Base-by-base conservation (phyloP, 2,888 invertebrate genomes). In the Muscina levida region DNA sequence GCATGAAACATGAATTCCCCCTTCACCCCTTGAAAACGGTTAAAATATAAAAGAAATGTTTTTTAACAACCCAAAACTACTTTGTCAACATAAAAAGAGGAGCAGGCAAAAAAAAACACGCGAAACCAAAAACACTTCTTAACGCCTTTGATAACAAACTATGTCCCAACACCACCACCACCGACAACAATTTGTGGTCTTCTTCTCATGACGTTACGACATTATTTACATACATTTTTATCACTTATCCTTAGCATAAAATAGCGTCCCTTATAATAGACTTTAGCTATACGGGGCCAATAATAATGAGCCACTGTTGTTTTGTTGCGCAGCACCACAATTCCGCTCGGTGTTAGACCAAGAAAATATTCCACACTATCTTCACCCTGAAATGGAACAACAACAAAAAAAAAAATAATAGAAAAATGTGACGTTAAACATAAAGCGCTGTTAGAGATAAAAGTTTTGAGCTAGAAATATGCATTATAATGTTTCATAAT, bases 291-390 rank as follows among this genome's bases (percentile, higher is more conserved):
- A 88, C 98, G 94, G 83, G 98, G 98, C 98, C 98, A 98, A 92
- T 97, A 98, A 92, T 98, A 98, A 92, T 97, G 98, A 85, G 97
- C 98, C 83, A 98, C 98, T 91, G 98, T 98, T 90, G 95, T 96
- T 92, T 98, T 98, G 91, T 98, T 98, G 86, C 97, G 94, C 87
- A 98, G 92, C 79, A 98, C 95, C 89, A 98, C 95, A 89, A 98
- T 96, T 82, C 98, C 98, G 90, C 97, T 97, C 77, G 98, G 98
- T 84, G 98, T 98, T 87, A 98, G 92, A 78, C 98, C 98, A 89
- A 98, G 92, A 91, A 97, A 98, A 91, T 98, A 98, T 90, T 98
- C 98, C 82, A 97, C 96, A 89, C 96, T 97, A 91, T 98, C 97
- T 92, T 98, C 98, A 80, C 97, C 97, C 97, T 97, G 92, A 39